Conservation (phyloP, 2,888 invertebrate genomes). For the Caenorhabditis auriculariae region DNA sequence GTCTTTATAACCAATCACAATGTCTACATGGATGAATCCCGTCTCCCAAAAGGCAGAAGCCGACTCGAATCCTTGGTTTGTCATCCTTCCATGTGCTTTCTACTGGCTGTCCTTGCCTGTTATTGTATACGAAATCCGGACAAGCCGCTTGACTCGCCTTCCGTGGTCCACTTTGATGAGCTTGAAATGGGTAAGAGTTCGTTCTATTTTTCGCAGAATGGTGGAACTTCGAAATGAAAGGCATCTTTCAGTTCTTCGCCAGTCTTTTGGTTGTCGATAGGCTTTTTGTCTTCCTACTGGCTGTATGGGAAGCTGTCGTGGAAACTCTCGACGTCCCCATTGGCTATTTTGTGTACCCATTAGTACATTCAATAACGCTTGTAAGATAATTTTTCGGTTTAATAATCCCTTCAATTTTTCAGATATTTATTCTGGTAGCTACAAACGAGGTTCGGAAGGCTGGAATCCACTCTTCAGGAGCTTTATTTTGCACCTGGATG, state of each 20-base stretch:
- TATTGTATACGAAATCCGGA: conserved; percentile 43
- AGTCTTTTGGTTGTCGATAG: conserved; percentile 25
- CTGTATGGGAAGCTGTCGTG: conserved; percentile 46
- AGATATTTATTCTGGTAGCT: conserved; percentile 26
- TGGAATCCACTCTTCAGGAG: conserved; percentile 86
- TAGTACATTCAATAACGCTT: conserved; percentile 47
- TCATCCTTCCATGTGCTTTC: conserved; percentile 47
- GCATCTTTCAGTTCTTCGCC: conserved; percentile 19
- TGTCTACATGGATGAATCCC: too few relatives aligned
- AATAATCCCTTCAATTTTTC: neutral
- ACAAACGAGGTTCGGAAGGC: conserved; percentile 72
- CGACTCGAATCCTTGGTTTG: too few relatives aligned
- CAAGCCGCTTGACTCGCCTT: conserved; percentile 27
- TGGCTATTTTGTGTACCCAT: conserved; percentile 50
- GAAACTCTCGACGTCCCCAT: conserved; percentile 37
- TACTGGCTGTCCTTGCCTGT: conserved; percentile 53
- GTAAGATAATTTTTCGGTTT: conserved; percentile 28
- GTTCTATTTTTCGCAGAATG: too few relatives aligned
- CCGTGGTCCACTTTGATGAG: conserved; percentile 53
- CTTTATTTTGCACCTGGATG: conserved; percentile 88
- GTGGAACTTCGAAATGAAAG: too few relatives aligned
- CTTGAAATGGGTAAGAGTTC: conserved; percentile 45
- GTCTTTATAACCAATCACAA: too few relatives aligned
- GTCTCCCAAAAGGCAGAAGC: too few relatives aligned
- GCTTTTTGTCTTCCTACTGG: conserved; percentile 30